These are phyloP conservation scores for Gallinago nigripennis DNA, from an alignment of 2,797 vertebrate species.

Conservation along the genomic window DNA sequence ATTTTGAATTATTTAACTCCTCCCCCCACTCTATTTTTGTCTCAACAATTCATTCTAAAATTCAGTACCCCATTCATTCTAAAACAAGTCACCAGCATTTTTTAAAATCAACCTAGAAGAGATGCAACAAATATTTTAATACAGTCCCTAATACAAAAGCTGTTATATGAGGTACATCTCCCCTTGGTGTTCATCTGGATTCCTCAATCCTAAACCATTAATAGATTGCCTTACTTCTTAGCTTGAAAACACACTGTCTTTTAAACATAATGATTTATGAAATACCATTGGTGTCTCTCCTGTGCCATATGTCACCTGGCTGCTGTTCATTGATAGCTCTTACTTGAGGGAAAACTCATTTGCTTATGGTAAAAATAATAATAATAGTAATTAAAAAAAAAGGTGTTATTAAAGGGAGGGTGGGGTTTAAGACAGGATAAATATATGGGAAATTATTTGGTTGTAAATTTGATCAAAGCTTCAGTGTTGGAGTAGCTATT, in stretches of 20 bases:
- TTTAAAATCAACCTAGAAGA: neutral
- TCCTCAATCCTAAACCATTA: neutral
- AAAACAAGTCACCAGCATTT: neutral
- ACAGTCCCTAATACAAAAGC: neutral
- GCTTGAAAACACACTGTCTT: neutral
- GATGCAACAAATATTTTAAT: neutral
- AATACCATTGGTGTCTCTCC: neutral
- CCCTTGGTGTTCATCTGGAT: neutral
- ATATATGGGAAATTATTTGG: neutral
- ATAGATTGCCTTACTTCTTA: neutral
- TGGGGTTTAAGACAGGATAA: neutral
- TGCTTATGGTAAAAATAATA: neutral
- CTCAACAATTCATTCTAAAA: no score
- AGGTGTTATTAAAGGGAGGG: rapidly evolving
- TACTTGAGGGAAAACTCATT: neutral
- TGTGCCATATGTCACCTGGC: neutral
- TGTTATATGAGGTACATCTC: neutral
- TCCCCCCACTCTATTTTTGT: neutral
- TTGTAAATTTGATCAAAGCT: neutral
- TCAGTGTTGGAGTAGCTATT: neutral
- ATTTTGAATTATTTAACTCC: neutral
- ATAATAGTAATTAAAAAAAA: no score
- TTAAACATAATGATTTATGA: neutral
- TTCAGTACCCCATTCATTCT: neutral
- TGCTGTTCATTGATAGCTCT: neutral